A percentile compares a stretch with the other conserved stretches of the same genome.
Evolutionary conservation across 2,797 vertebrate genomes (phyloP).

Genomic region (Acrossocheilus wenchowensis): DNA sequence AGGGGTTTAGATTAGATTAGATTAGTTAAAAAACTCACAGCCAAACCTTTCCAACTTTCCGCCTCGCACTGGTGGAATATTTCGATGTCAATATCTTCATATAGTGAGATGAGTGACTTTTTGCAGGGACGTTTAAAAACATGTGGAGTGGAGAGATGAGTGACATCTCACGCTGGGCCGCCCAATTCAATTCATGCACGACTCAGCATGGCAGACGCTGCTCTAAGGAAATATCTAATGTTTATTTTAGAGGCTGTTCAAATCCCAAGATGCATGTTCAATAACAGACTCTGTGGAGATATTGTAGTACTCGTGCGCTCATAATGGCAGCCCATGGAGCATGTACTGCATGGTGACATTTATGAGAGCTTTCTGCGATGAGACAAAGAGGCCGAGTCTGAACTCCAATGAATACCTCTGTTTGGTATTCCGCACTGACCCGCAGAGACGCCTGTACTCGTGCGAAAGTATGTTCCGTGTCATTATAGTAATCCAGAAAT

Average conservation of each 20-base stretch:
- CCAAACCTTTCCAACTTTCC: slow-evolving; percentile 6
- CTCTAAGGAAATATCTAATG: slow-evolving; percentile 71
- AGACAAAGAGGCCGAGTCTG: slow-evolving; percentile 47
- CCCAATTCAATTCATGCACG: slow-evolving; percentile 70
- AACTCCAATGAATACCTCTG: slow-evolving; percentile 51
- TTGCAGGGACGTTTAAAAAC: slow-evolving; percentile 57
- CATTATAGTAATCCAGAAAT: slow-evolving; percentile 55
- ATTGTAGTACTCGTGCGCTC: slow-evolving; percentile 55
- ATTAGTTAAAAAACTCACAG: slow-evolving; percentile 36
- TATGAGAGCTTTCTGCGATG: slow-evolving; percentile 51
- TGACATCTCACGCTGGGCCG: slow-evolving; percentile 71
- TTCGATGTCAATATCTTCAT: slow-evolving; percentile 57
- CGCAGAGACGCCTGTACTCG: slow-evolving; percentile 43
- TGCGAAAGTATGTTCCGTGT: slow-evolving; percentile 53
- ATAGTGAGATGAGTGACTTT: slow-evolving; percentile 62
- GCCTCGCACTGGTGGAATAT: slow-evolving; percentile 2
- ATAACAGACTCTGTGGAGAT: slow-evolving; percentile 63
- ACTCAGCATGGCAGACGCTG: slow-evolving; percentile 70
- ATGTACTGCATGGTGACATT: slow-evolving; percentile 59
- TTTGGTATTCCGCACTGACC: slow-evolving; percentile 53
- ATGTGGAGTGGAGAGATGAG: slow-evolving; percentile 68
- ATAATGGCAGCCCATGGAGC: slow-evolving; percentile 59
- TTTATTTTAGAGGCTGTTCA: slow-evolving; percentile 72
- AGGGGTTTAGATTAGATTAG: slow-evolving; percentile 48
- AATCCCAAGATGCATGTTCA: slow-evolving; percentile 64